Evolutionary conservation across 92 coral and sea anemone species (phyloP).

Genomic region (Zoanthus gigantus): DNA sequence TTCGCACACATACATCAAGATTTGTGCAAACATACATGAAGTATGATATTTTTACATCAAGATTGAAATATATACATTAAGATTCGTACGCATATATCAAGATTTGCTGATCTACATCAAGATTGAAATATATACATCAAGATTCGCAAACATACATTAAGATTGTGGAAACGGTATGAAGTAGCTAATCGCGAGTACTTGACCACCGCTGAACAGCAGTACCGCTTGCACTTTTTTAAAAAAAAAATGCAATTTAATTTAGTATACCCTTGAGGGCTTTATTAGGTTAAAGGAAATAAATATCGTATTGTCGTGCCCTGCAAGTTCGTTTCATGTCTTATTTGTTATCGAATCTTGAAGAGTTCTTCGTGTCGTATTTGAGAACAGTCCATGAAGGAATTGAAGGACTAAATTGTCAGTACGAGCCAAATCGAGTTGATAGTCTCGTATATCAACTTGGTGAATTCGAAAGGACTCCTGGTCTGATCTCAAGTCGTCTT

Average conservation of each 20-base stretch:
- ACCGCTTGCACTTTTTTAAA: not conserved
- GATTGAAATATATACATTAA: too few relatives aligned
- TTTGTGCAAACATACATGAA: too few relatives aligned
- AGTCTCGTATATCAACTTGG: constrained; percentile 35
- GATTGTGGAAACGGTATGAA: too few relatives aligned
- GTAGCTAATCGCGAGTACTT: too few relatives aligned
- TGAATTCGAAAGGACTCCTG: constrained; percentile 35
- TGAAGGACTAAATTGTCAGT: constrained; percentile 1
- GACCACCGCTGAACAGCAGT: not conserved
- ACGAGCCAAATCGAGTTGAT: constrained; percentile 39
- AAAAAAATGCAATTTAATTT: not conserved
- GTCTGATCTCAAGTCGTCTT: constrained; percentile 41
- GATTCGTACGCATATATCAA: too few relatives aligned
- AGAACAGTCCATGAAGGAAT: not conserved
- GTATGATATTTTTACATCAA: too few relatives aligned
- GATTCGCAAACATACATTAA: too few relatives aligned
- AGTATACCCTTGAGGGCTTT: not conserved
- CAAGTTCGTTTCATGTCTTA: constrained; percentile 35
- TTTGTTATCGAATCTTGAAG: constrained; percentile 16
- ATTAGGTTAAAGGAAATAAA: not conserved
- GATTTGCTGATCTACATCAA: too few relatives aligned
- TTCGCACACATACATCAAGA: too few relatives aligned
- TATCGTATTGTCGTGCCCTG: not conserved
- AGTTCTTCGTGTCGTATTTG: constrained; percentile 30
- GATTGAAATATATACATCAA: too few relatives aligned